Conservation (phyloP, 92 coral and sea anemone genomes). For the Galaxea fascicularis region DNA sequence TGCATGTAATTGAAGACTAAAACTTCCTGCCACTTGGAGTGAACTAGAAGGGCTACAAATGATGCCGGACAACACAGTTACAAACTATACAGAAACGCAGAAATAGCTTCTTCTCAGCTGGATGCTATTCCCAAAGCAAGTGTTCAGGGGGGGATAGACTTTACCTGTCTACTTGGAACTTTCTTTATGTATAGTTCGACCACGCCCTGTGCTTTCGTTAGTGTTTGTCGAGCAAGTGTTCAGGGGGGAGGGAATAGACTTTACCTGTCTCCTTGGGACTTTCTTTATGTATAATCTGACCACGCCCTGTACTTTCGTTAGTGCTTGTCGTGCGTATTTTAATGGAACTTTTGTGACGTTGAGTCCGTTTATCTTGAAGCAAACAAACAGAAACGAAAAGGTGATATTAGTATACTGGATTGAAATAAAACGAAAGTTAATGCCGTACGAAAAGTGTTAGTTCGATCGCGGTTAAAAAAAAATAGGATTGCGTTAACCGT, state of each 20-base stretch:
- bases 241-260: background rate
- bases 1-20: no score
- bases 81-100: no score
- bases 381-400: background rate
- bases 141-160: background rate
- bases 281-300: conserved; percentile 68
- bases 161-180: conserved; percentile 73
- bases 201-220: conserved; percentile 49
- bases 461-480: no score
- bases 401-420: no score
- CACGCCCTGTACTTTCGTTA: conserved; percentile 47
- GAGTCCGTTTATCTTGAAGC: conserved; percentile 66
- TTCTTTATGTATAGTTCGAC: conserved; percentile 68
- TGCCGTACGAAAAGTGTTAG: no score
- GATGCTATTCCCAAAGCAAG: no score
- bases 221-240: conserved; percentile 46
- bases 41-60: no score
- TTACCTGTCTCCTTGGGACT: conserved; percentile 73
- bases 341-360: conserved; percentile 56
- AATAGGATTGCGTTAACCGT: no score
- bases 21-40: no score
- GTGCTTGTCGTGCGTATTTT: conserved; percentile 52
- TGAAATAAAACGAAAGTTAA: no score
- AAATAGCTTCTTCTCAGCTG: no score
- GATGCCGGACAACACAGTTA: no score